These are phyloP conservation scores for Alosa sapidissima DNA, from an alignment of 2,797 vertebrate genomes.

Conservation along the genomic window DNA sequence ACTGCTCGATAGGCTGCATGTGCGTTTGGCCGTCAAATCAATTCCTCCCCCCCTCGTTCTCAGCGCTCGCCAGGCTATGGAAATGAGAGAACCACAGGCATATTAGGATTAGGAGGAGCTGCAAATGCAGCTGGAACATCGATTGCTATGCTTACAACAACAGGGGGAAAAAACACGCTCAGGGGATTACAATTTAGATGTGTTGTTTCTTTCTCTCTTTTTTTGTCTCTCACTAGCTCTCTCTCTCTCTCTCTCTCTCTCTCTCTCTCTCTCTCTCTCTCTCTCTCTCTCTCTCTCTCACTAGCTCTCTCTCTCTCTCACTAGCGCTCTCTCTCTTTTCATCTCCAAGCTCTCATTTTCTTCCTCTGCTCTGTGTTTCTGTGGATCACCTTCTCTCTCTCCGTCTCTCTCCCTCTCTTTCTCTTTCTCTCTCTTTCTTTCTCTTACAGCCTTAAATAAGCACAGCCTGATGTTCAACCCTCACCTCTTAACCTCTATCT, in stretches of 20 bases:
- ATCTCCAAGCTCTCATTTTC: too few species aligned
- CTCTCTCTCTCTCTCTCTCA: constrained; percentile 18
- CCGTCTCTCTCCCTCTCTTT: neutral
- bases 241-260: neutral
- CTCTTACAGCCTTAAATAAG: neutral
- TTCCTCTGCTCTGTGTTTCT: too few species aligned
- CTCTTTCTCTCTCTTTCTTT: neutral
- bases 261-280: neutral
- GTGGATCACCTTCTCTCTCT: neutral
- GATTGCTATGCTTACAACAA: constrained; percentile 49
- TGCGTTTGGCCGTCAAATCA: constrained; percentile 44
- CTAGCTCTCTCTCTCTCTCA: neutral
- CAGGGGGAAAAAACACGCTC: constrained; percentile 26
- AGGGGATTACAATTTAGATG: constrained; percentile 42
- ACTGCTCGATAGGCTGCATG: constrained; percentile 42
- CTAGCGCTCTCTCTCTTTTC: neutral
- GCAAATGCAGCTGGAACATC: constrained; percentile 41
- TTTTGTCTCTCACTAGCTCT: constrained; percentile 8
- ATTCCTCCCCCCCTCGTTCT: constrained; percentile 40
- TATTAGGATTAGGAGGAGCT: constrained; percentile 46
- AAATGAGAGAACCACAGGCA: constrained; percentile 44
- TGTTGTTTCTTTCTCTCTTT: constrained; percentile 21
- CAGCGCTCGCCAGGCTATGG: constrained; percentile 34
- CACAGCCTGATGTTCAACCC: constrained; percentile 11
- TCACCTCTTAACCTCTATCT: constrained; percentile 2